phyloP scores from a whole-genome alignment of 2,888 invertebrate genomes.

The Volucella inflata region DNA sequence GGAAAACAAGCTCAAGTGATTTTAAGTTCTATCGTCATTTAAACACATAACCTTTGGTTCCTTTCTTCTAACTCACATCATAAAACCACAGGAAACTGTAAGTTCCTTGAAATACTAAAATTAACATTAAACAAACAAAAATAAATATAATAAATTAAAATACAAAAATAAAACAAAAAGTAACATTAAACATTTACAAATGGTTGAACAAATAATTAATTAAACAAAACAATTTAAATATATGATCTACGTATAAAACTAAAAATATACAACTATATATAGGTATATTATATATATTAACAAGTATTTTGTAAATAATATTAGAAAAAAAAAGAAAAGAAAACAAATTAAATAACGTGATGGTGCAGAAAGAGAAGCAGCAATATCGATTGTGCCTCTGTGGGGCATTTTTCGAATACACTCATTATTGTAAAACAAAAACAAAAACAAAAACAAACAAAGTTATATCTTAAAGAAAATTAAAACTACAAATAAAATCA shows the following conservation, averaged over 20 bases:
- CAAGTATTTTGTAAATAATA: constrained; percentile 68
- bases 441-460: constrained; percentile 65
- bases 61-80: constrained; percentile 72
- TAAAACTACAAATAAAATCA: constrained; percentile 33
- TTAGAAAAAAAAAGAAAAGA: not conserved
- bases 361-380: constrained; percentile 59
- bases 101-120: constrained; percentile 74
- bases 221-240: constrained; percentile 52
- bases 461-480: constrained; percentile 63
- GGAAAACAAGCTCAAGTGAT: constrained; percentile 74
- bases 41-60: constrained; percentile 69
- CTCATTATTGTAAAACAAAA: constrained; percentile 73
- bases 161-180: constrained; percentile 45
- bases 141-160: constrained; percentile 64
- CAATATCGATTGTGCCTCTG: constrained; percentile 68
- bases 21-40: constrained; percentile 57
- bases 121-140: constrained; percentile 65
- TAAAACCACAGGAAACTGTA: constrained; percentile 75
- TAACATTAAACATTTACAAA: constrained; percentile 76
- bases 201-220: constrained; percentile 77
- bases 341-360: constrained; percentile 40
- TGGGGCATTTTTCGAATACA: constrained; percentile 69
- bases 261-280: constrained; percentile 68
- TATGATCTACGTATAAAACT: constrained; percentile 63
- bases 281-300: constrained; percentile 56